Percentiles rank a stretch among this genome's conserved stretches.
phyloP scores from a whole-genome alignment of 2,888 invertebrate genomes.

The Dichetophora obliterata region DNA sequence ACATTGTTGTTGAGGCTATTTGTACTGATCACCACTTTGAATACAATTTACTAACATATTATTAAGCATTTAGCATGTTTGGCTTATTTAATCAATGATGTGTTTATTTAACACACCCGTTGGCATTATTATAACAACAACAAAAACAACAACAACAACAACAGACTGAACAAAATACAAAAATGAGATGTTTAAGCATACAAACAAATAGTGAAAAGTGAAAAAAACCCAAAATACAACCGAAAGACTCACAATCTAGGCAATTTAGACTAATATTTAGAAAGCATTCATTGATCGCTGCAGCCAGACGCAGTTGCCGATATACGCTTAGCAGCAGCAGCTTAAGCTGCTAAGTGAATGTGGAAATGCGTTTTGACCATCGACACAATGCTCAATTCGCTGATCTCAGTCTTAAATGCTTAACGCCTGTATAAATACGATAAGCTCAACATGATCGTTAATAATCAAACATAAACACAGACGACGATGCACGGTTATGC shows the following conservation, averaged over 20 bases:
- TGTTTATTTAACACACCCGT: conserved; percentile 66
- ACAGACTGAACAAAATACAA: conserved; percentile 34
- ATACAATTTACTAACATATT: conserved; percentile 36
- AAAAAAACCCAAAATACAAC: conserved; percentile 24
- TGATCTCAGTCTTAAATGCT: not conserved
- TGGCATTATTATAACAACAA: conserved; percentile 55
- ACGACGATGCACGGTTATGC: not conserved
- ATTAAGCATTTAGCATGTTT: conserved; percentile 40
- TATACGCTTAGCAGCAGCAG: not conserved
- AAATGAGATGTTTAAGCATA: conserved; percentile 27
- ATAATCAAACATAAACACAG: not conserved
- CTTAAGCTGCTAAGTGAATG: not conserved
- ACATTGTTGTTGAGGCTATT: not conserved
- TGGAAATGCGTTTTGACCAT: not conserved
- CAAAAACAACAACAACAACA: conserved; percentile 33
- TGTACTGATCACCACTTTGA: conserved; percentile 29
- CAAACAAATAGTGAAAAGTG: conserved; percentile 22
- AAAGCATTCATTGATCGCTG: conserved; percentile 31
- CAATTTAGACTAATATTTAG: conserved; percentile 46
- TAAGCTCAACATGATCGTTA: not conserved
- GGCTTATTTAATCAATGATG: conserved; percentile 52
- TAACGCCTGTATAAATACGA: conserved; percentile 28
- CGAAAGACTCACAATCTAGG: not conserved
- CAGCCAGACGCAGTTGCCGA: not conserved
- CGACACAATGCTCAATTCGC: not conserved